Evolutionary conservation across 2,888 invertebrate species (phyloP), one percentile per base, ranked within the genome.

Genomic region (Hydroisotoma schaefferi): DNA sequence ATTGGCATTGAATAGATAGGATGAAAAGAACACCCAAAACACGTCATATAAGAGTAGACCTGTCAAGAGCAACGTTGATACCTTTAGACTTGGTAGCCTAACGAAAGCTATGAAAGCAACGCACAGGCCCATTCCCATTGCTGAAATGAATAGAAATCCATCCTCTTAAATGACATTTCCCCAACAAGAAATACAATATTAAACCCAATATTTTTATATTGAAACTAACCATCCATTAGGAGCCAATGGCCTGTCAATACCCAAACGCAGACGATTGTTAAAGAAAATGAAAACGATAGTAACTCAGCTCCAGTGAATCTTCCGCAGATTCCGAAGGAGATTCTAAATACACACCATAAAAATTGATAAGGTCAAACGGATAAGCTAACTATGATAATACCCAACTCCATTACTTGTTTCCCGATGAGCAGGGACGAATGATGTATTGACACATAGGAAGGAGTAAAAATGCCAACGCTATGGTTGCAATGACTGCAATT

Each of bases 11-110:
- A 97, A 97, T 76, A 97, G 93, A 78, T 95, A 95, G 0, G 94
- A 94, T 2, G 95, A 95, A 81, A 95, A 97, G 81, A 97, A 97
- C 54, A 97, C 95, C 95, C 97, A 97, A 80, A 97, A 97, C 40
- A 97, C 95, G 79, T 97, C 97, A 78, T 97, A 97, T 59, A 93
- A 87, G 63, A 95, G 84, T 71, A 95, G 81, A 28, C 97, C 97
- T 48, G 94, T 93, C 73, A 97, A 84, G 71, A 97, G 83, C 64
- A 97, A 80, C 22, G 95, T 97, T 55, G 95, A 97, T 70, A 92
- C 92, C 81, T 97, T 97, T 73, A 97, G 83, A 77, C 94, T 94
- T 56, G 95, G 97, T 76, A 97, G 82, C 52, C 95, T 86, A 72
- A 97, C 94, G 77, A 97, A 88, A 25, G 95, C 95, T 76, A 97